A percentile compares a stretch with the other conserved stretches of the same genome.
These are phyloP conservation scores for Scartelaos histophorus DNA, from an alignment of 2,113 vertebrate species.

Conservation along the genomic window DNA sequence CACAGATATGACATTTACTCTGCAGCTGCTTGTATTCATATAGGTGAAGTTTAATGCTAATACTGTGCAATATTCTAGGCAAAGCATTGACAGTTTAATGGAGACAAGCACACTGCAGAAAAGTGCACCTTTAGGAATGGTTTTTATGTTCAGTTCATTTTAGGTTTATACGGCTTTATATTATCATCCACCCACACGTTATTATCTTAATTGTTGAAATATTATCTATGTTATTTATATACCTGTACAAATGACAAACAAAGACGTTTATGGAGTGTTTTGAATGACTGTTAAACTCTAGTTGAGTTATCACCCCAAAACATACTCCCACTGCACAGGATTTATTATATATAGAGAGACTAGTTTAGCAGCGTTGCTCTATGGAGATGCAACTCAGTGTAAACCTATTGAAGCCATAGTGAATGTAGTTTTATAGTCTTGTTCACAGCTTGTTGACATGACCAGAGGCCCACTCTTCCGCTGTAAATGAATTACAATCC, in stretches of 20 bases:
- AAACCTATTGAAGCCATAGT: slow-evolving; percentile 27
- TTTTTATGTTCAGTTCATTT: neutral
- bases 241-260: neutral
- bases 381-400: slow-evolving; percentile 9
- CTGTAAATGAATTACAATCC: slow-evolving; percentile 13
- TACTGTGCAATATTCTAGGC: neutral
- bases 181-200: neutral
- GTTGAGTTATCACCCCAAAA: neutral
- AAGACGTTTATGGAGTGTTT: neutral
- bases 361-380: slow-evolving; percentile 8
- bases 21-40: neutral
- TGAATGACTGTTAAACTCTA: neutral
- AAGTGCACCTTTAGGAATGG: neutral
- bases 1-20: neutral
- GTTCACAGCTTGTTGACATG: slow-evolving; percentile 32
- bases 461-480: slow-evolving; percentile 43
- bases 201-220: neutral
- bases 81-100: neutral
- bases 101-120: neutral
- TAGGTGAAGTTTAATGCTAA: neutral
- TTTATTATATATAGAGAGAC: neutral
- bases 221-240: neutral
- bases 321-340: neutral
- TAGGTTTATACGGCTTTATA: neutral
- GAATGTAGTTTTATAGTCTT: slow-evolving; percentile 43